Evolutionary conservation across 2,888 invertebrate genomes (phyloP).

Genomic region (Andrena camellia): DNA sequence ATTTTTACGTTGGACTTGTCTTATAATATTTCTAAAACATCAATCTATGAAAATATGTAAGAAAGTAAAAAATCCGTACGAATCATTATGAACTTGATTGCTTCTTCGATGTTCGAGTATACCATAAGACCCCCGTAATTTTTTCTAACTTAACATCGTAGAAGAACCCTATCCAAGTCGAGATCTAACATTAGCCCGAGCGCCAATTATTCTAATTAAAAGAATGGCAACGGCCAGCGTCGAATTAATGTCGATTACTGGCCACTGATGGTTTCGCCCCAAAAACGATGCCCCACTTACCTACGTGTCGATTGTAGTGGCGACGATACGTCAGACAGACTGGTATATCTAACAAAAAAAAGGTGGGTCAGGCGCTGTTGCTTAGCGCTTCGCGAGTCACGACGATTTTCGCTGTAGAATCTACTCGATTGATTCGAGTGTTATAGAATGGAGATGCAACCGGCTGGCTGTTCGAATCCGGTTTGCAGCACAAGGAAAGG

Average conservation of each 20-base stretch:
- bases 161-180: constrained; percentile 15
- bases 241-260: constrained; percentile 27
- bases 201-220: constrained; percentile 41
- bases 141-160: constrained; percentile 27
- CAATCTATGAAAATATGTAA: too few species aligned
- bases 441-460: too few species aligned
- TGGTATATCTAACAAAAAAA: too few species aligned
- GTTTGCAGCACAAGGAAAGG: too few species aligned
- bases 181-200: constrained; percentile 24
- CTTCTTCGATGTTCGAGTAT: not conserved
- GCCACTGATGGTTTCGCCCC: not conserved
- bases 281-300: not conserved
- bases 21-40: too few species aligned
- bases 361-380: too few species aligned
- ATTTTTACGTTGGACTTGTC: too few species aligned
- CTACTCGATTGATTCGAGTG: too few species aligned
- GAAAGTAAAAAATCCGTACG: too few species aligned
- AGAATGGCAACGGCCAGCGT: not conserved
- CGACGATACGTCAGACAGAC: not conserved
- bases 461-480: too few species aligned
- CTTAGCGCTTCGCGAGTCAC: too few species aligned
- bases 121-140: not conserved
- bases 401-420: too few species aligned
- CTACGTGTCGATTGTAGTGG: not conserved
- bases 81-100: not conserved